Evolutionary conservation across 1,140 invertebrate species (phyloP).

Genomic region (Ceratina australensis): DNA sequence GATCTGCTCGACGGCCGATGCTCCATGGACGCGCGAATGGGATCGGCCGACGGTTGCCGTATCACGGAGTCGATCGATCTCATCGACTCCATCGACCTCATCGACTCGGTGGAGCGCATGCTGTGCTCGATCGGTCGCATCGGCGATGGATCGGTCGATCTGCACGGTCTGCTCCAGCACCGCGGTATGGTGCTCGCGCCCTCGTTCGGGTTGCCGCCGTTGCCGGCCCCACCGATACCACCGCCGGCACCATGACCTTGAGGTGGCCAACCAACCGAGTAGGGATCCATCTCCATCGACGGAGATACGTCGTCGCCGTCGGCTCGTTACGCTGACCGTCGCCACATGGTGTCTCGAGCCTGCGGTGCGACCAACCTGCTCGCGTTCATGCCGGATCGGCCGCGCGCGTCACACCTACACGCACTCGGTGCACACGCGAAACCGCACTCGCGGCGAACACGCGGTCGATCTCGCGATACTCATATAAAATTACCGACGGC

Average conservation of each 20-base stretch:
- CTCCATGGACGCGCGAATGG: conserved; percentile 51
- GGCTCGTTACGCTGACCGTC: conserved; percentile 12
- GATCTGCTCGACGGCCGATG: conserved; percentile 69
- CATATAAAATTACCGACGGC: not conserved
- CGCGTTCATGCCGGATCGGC: conserved; percentile 16
- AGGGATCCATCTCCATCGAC: conserved; percentile 72
- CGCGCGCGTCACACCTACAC: conserved; percentile 14
- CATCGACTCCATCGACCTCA: conserved; percentile 78
- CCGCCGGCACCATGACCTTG: conserved; percentile 68
- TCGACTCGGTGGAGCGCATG: conserved; percentile 74
- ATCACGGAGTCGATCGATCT: conserved; percentile 74
- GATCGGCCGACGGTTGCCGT: conserved; percentile 61
- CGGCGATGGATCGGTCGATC: conserved; percentile 77
- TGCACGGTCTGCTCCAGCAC: conserved; percentile 76
- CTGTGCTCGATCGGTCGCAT: conserved; percentile 76
- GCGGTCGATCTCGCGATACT: conserved; percentile 4
- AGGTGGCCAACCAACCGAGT: conserved; percentile 69
- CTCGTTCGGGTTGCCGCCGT: conserved; percentile 6
- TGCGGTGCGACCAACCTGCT: conserved; percentile 65
- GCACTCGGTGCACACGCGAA: conserved; percentile 49
- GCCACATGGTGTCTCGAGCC: conserved; percentile 71
- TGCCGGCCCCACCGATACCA: conserved; percentile 20
- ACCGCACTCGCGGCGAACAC: conserved; percentile 19
- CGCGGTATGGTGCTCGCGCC: conserved; percentile 59
- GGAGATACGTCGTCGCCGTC: conserved; percentile 3